Evolutionary conservation across 1,140 invertebrate genomes (phyloP).

Genomic region (Sitophilus oryzae): DNA sequence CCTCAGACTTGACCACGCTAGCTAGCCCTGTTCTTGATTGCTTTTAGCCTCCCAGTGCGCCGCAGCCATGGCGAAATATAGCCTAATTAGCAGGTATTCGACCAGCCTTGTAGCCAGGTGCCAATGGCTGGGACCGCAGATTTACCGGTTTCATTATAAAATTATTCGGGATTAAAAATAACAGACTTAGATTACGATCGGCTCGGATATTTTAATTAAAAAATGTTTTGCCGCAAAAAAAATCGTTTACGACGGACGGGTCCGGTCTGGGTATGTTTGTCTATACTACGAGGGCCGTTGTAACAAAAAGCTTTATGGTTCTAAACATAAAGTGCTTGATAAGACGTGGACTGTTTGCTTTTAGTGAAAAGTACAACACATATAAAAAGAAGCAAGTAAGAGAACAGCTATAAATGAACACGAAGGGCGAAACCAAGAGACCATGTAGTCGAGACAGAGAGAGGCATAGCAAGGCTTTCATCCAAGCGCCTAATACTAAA

Average conservation of each 20-base stretch:
- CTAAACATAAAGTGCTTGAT: no score
- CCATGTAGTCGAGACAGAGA: no score
- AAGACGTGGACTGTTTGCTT: no score
- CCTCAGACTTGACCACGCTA: constrained; percentile 15
- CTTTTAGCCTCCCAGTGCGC: constrained; percentile 22
- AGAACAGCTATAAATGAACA: no score
- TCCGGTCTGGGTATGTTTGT: constrained; percentile 12
- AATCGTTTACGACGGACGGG: no score
- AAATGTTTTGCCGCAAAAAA: constrained; percentile 26
- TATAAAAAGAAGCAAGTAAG: no score
- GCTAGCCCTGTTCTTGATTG: constrained; percentile 14
- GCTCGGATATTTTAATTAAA: constrained; percentile 38
- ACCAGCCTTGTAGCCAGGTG: constrained; percentile 20
- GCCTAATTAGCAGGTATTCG: constrained; percentile 30
- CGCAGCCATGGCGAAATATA: constrained; percentile 23
- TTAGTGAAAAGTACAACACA: no score
- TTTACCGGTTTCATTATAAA: constrained; percentile 31
- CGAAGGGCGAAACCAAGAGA: no score
- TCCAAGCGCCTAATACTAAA: no score
- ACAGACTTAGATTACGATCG: constrained; percentile 31
- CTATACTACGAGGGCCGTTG: no score
- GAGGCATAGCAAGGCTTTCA: no score
- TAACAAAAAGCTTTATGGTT: no score
- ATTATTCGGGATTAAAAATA: constrained; percentile 29
- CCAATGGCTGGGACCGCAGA: constrained; percentile 18